phyloP scores from a whole-genome alignment of 2,113 vertebrate species.

The Heterotis niloticus region DNA sequence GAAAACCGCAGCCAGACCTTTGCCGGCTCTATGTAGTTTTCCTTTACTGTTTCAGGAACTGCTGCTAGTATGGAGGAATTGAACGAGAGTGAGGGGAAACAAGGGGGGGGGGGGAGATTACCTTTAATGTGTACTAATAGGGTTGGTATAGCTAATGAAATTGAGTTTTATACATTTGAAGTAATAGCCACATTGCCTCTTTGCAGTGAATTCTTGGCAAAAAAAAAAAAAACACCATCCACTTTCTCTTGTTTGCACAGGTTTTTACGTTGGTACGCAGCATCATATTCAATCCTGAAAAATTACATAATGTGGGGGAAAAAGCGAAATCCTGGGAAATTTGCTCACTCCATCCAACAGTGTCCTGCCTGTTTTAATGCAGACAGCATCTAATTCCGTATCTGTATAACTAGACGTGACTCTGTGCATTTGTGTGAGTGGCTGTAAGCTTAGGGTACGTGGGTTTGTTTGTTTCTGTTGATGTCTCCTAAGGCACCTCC shows the following conservation, averaged over 20 bases:
- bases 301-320: slow-evolving; percentile 16
- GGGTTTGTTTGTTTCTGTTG: not conserved
- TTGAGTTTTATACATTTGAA: not conserved
- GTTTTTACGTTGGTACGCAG: not conserved
- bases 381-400: too few relatives aligned
- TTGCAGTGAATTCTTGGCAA: not conserved
- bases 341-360: not conserved
- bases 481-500: not conserved
- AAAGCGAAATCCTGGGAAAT: not conserved
- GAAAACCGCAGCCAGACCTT: not conserved
- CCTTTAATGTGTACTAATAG: not conserved
- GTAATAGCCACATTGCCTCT: not conserved
- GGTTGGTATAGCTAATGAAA: not conserved
- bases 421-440: not conserved
- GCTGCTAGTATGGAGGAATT: not conserved
- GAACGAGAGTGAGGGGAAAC: not conserved
- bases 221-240: slow-evolving; percentile 10
- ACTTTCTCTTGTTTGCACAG: slow-evolving; percentile 14
- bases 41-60: not conserved
- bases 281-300: slow-evolving; percentile 18
- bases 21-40: not conserved
- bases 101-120: not conserved
- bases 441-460: not conserved
- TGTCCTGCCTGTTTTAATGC: too few relatives aligned
- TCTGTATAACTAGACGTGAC: too few relatives aligned